phyloP scores from a whole-genome alignment of 2,113 vertebrate genomes.

The Ranitomeya variabilis region DNA sequence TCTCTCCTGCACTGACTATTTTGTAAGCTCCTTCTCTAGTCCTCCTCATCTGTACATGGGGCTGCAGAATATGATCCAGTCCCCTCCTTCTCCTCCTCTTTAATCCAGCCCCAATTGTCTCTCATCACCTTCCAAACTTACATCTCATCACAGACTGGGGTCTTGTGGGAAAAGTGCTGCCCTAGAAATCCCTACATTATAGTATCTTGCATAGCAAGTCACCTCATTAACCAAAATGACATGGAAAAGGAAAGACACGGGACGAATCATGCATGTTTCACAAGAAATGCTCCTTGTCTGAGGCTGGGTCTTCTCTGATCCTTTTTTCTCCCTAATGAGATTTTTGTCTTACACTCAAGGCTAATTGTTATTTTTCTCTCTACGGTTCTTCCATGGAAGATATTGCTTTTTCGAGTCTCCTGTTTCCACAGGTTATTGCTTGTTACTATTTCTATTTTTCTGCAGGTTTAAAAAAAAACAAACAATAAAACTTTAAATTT shows the following conservation, averaged over 20 bases:
- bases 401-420: not conserved
- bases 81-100: slow-evolving; percentile 59
- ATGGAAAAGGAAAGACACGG: not conserved
- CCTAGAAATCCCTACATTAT: not conserved
- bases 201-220: not conserved
- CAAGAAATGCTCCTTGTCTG: not conserved
- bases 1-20: not conserved
- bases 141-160: not conserved
- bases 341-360: no score
- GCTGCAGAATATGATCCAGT: slow-evolving; percentile 51
- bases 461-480: no score
- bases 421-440: no score
- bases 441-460: no score
- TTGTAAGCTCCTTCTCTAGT: not conserved
- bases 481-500: no score
- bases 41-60: slow-evolving; percentile 8
- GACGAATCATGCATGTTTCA: not conserved
- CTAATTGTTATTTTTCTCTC: no score
- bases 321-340: no score
- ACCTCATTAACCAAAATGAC: not conserved
- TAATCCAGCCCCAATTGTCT: slow-evolving; percentile 50
- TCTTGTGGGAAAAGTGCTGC: not conserved
- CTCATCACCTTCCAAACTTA: slow-evolving; percentile 63
- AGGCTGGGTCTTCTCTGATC: not conserved
- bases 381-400: no score